These are phyloP conservation scores for Poeciliopsis turneri DNA, from an alignment of 2,797 vertebrate species.

Conservation along the genomic window DNA sequence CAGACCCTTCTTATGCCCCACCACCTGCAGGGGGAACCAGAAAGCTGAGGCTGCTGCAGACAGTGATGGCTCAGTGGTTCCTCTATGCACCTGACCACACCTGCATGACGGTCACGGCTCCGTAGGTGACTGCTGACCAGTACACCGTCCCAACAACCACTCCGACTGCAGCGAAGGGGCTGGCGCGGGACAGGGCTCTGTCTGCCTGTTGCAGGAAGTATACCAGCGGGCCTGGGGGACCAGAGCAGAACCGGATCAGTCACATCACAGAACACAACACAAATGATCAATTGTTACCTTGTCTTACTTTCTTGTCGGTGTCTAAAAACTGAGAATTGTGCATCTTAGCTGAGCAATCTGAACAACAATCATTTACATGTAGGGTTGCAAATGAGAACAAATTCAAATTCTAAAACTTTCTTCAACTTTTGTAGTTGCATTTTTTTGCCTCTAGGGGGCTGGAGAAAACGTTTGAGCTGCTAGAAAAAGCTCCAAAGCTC, in stretches of 20 bases:
- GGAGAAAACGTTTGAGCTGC: neutral
- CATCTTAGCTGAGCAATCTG: neutral
- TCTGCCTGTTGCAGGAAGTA: slow-evolving; percentile 83
- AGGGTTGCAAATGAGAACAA: no score
- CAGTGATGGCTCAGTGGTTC: neutral
- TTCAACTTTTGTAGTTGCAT: slow-evolving; percentile 2
- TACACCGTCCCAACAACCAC: slow-evolving; percentile 81
- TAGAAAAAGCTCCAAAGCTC: neutral
- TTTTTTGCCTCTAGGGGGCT: neutral
- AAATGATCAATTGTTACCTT: no score
- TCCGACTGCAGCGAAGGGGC: slow-evolving; percentile 81
- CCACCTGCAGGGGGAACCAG: slow-evolving; percentile 66
- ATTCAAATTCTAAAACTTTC: neutral
- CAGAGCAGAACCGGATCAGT: neutral
- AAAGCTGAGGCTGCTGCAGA: neutral
- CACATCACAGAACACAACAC: neutral
- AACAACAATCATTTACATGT: neutral
- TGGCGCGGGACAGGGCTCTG: slow-evolving; percentile 72
- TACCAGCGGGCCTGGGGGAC: slow-evolving; percentile 75
- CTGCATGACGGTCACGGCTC: slow-evolving; percentile 86
- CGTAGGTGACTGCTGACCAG: slow-evolving; percentile 85
- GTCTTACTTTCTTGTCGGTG: neutral
- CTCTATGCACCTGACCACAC: slow-evolving; percentile 75
- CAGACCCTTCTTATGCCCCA: slow-evolving; percentile 84
- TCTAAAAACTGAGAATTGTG: neutral